These are phyloP conservation scores for Diglossa brunneiventris DNA, from an alignment of 2,113 vertebrate genomes.

Conservation along the genomic window DNA sequence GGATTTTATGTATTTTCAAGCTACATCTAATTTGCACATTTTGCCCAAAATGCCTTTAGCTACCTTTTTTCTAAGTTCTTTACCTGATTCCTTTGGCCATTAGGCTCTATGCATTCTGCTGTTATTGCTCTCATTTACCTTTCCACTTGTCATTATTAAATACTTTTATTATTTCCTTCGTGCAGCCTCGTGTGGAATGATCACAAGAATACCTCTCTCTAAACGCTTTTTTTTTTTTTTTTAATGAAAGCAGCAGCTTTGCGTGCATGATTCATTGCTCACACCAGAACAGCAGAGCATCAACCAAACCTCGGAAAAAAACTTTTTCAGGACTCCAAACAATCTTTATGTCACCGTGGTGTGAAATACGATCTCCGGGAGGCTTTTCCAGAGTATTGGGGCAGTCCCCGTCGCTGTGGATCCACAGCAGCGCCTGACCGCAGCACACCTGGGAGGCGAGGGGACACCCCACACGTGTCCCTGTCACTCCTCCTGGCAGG, in stretches of 20 bases:
- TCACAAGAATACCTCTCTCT: rapidly evolving
- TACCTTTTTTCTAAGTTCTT: neutral
- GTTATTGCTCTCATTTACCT: neutral
- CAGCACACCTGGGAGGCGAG: rapidly evolving
- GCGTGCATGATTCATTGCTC: rapidly evolving
- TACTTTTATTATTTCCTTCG: neutral
- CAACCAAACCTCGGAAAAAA: neutral
- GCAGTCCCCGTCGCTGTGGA: rapidly evolving
- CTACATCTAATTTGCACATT: neutral
- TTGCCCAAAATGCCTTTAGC: neutral
- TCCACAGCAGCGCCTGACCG: rapidly evolving
- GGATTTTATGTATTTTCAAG: neutral
- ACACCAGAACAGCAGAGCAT: rapidly evolving
- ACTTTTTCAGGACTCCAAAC: neutral
- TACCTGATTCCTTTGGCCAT: neutral
- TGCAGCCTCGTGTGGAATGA: neutral
- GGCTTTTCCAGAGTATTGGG: too few relatives aligned
- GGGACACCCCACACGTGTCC: neutral
- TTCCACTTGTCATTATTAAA: neutral
- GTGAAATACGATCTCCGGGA: rapidly evolving
- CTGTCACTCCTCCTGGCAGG: neutral
- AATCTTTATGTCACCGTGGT: rapidly evolving
- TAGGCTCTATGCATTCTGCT: neutral
- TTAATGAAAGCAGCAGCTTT: neutral
- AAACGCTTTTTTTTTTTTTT: rapidly evolving